Evolutionary conservation across 2,797 vertebrate genomes (phyloP).

Genomic region (Lepilemur ruficaudatus): DNA sequence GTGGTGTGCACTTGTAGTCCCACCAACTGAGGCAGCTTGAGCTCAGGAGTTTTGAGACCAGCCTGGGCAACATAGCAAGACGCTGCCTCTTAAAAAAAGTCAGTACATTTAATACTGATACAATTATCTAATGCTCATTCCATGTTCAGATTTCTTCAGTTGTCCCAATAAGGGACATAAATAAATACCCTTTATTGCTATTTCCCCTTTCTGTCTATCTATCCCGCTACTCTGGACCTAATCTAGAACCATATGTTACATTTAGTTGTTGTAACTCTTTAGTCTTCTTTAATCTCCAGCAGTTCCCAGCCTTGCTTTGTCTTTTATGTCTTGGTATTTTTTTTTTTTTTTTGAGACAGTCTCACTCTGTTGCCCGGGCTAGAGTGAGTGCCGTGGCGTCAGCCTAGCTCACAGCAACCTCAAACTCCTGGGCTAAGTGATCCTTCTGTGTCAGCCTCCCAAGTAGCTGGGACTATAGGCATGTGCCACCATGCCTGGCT

Average conservation of each 20-base stretch:
- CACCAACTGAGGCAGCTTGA: neutral
- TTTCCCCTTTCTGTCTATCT: neutral
- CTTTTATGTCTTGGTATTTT: too few species aligned
- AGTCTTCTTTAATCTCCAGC: neutral
- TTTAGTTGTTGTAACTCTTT: neutral
- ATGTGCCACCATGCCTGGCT: too few species aligned
- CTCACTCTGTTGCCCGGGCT: too few species aligned
- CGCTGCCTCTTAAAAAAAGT: neutral
- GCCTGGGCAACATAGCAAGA: neutral
- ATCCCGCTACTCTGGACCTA: neutral
- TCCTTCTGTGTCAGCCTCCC: too few species aligned
- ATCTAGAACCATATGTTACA: neutral
- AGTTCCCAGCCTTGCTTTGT: too few species aligned
- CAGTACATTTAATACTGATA: neutral
- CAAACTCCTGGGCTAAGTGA: too few species aligned
- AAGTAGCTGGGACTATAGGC: too few species aligned
- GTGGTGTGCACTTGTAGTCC: neutral
- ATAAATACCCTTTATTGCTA: neutral
- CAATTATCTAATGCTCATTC: neutral
- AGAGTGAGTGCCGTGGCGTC: too few species aligned
- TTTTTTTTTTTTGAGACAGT: too few species aligned
- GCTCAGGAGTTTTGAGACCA: neutral
- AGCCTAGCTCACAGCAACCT: too few species aligned
- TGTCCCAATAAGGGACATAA: neutral
- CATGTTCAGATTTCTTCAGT: neutral